These are phyloP conservation scores for Amphimallon solstitiale DNA, from an alignment of 2,888 invertebrate species.

Conservation along the genomic window DNA sequence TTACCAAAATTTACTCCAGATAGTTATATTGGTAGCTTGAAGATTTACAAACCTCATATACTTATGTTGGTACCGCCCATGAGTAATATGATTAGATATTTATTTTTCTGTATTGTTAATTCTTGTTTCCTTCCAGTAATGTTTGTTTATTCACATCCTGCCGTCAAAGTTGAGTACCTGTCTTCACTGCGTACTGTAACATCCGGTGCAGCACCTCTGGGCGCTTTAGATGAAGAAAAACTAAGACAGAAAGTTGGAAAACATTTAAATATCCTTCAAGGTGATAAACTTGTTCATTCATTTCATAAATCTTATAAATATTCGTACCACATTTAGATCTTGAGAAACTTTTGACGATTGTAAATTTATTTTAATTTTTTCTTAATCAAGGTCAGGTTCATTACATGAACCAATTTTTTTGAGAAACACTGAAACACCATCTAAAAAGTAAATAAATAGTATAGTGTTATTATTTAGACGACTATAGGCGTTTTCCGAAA, in stretches of 20 bases:
- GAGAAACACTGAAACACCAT: too few relatives aligned
- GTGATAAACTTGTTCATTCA: too few relatives aligned
- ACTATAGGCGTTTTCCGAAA: too few relatives aligned
- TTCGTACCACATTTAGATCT: too few relatives aligned
- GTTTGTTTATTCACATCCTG: slow-evolving; percentile 74
- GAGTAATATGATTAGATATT: slow-evolving; percentile 63
- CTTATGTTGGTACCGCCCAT: slow-evolving; percentile 86
- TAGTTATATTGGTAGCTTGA: slow-evolving; percentile 72
- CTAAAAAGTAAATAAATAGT: too few relatives aligned
- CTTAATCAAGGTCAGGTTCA: too few relatives aligned
- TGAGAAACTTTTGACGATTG: too few relatives aligned
- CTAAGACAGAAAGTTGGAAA: slow-evolving; percentile 64
- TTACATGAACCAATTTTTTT: too few relatives aligned
- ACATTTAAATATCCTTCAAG: slow-evolving; percentile 54
- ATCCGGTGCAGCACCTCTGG: slow-evolving; percentile 77
- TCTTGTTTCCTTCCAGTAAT: slow-evolving; percentile 64
- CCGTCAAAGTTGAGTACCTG: slow-evolving; percentile 68
- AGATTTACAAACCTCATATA: slow-evolving; percentile 70
- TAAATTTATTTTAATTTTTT: too few relatives aligned
- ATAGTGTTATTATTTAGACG: too few relatives aligned
- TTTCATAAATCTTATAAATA: too few relatives aligned
- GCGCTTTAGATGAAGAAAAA: slow-evolving; percentile 67
- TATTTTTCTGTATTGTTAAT: neutral
- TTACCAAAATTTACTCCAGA: slow-evolving; percentile 80
- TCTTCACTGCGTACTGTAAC: slow-evolving; percentile 66